phyloP scores from a whole-genome alignment of 92 coral and sea anemone species.

The Parazoanthus darwini region DNA sequence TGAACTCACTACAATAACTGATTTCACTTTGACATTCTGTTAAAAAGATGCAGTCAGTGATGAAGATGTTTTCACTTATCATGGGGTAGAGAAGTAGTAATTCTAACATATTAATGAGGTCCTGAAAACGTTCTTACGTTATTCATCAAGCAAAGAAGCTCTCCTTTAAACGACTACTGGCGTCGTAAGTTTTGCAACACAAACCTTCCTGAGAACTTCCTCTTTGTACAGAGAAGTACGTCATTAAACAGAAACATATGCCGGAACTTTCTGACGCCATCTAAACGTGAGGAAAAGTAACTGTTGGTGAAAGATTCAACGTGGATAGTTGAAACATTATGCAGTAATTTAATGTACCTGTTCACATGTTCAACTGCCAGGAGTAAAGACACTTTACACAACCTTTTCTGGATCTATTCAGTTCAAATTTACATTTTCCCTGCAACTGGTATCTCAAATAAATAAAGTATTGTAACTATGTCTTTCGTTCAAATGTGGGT shows the following conservation, averaged over 20 bases:
- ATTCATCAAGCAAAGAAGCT: background rate
- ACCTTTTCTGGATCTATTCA: background rate
- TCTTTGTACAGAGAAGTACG: conserved; percentile 82
- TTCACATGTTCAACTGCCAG: background rate
- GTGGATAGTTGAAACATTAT: no score
- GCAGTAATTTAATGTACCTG: background rate
- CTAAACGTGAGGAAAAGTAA: conserved; percentile 45
- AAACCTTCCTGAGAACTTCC: conserved; percentile 88
- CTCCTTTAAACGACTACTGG: background rate
- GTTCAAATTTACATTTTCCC: background rate
- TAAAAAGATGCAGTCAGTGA: no score
- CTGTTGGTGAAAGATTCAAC: no score
- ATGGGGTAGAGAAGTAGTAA: background rate
- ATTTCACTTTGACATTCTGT: no score
- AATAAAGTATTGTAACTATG: background rate
- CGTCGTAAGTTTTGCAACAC: background rate
- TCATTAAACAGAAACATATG: conserved; percentile 93
- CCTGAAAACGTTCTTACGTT: background rate
- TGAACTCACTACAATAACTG: no score
- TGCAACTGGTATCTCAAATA: background rate
- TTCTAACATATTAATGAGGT: no score
- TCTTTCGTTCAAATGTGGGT: background rate
- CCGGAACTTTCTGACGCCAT: conserved; percentile 94
- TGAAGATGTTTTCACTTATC: background rate
- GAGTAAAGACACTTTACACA: background rate